These are phyloP conservation scores for Actinemys pallida DNA, from an alignment of 2,113 vertebrate species.

Conservation along the genomic window DNA sequence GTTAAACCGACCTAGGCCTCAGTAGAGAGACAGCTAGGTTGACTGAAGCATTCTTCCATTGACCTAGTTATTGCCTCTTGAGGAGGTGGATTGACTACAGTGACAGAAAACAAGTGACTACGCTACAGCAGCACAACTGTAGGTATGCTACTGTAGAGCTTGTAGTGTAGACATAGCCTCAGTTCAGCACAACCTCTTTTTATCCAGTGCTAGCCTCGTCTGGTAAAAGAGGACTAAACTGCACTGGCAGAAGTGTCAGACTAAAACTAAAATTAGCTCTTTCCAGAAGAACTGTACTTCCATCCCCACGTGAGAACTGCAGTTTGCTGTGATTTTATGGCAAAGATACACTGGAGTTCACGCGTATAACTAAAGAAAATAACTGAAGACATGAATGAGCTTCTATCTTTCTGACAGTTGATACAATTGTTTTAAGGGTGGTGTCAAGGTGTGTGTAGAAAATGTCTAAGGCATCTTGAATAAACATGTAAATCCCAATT, in stretches of 20 bases:
- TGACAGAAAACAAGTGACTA: background rate
- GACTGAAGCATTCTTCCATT: background rate
- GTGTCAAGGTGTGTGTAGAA: rapidly evolving
- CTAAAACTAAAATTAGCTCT: background rate
- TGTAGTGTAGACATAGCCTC: background rate
- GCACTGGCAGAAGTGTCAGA: background rate
- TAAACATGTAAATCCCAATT: background rate
- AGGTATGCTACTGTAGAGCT: background rate
- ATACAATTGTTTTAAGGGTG: background rate
- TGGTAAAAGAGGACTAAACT: constrained; percentile 3
- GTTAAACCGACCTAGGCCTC: background rate
- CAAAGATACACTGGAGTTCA: background rate
- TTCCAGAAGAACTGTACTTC: background rate
- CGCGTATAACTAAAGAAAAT: background rate
- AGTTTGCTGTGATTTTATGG: background rate
- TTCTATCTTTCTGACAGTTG: background rate
- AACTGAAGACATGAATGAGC: background rate
- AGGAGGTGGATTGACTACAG: background rate
- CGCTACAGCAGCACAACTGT: too few species aligned
- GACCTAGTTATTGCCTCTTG: background rate
- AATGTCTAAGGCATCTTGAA: background rate
- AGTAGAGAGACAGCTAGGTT: background rate
- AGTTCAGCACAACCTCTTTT: background rate
- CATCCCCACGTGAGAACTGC: background rate
- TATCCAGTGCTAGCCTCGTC: background rate